Evolutionary conservation across 1,140 invertebrate species (phyloP), one percentile per base, ranked within the genome.

Genomic region (Lanistes nyassanus): DNA sequence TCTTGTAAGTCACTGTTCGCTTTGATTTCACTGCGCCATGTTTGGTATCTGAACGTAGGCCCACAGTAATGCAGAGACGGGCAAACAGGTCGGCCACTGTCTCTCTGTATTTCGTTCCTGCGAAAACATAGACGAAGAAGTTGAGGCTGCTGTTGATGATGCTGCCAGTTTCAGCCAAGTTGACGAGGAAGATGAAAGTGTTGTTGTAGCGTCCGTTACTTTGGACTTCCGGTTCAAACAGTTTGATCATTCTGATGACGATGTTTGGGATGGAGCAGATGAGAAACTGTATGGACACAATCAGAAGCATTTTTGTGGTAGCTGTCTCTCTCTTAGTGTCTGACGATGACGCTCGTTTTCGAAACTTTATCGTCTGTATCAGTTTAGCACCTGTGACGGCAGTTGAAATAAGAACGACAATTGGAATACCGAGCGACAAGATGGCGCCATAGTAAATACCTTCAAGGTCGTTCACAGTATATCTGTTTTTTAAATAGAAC

Each of bases 41-140:
- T n/a, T n/a, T n/a, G n/a, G n/a, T n/a, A n/a, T n/a, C n/a, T n/a
- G n/a, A n/a, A n/a, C n/a, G n/a, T n/a, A n/a, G n/a, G n/a, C n/a
- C n/a, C n/a, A n/a, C n/a, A n/a, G 5, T 42, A 42, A 5, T 42
- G 39, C 39, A 42, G 5, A 42, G 39, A 42, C 39, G 13, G 39
- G 39, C 5, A 42, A 42, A 42, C 39, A 42, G 13, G 39, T 42
- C 39, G 13, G 5, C 5, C 55, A 72, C 5, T n/a, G 55, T 37
- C 26, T 37, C 23, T 26, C 55, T 37, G 56, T 39, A 72, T 31
- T 42, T 60, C 31, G 69, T 37, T 23, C 69, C 69, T 56, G 60
- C 31, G 11, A 39, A 60, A 26, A 31, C 37, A 34, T 72, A 72
- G 23, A 72, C 34, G 55, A 72, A 58, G 56, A 72, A 72, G 69